phyloP scores from a whole-genome alignment of 1,140 invertebrate species.

The Ceratosolen fusciceps region DNA sequence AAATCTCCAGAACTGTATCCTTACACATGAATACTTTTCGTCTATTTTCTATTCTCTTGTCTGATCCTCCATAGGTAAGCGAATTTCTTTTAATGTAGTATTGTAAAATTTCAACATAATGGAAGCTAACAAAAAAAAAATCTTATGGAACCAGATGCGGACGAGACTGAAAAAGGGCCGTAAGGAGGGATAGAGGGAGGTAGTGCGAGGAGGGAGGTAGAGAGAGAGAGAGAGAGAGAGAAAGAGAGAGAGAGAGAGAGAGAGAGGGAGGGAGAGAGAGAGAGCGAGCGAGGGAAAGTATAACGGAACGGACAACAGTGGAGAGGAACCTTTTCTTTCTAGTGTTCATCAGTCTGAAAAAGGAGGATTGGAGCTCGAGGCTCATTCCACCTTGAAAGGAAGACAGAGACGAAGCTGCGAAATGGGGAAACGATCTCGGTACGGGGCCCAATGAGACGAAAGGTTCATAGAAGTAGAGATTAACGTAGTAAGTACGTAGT shows the following conservation, averaged over 20 bases:
- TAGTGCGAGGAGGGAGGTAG: background rate
- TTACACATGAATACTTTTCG: background rate
- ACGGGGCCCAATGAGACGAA: background rate
- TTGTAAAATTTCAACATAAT: background rate
- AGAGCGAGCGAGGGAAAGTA: background rate
- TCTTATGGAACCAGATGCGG: background rate
- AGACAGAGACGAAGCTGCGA: background rate
- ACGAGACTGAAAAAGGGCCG: background rate
- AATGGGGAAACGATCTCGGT: background rate
- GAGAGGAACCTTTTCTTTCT: background rate
- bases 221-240: background rate
- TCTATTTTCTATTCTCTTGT: background rate
- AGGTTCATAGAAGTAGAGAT: background rate
- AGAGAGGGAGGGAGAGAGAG: background rate
- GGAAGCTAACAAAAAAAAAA: background rate
- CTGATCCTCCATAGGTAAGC: background rate
- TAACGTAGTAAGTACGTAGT: background rate
- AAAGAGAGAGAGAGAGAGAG: conserved; percentile 5
- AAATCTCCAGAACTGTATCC: background rate
- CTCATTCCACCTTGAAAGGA: background rate
- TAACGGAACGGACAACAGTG: background rate
- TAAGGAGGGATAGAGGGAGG: background rate
- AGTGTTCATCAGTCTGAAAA: background rate
- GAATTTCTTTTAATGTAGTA: background rate
- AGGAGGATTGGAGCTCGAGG: background rate